A percentile compares a stretch with the other conserved stretches of the same genome.
phyloP scores from a whole-genome alignment of 92 coral and sea anemone species.

The Zoanthus sansibaricus region DNA sequence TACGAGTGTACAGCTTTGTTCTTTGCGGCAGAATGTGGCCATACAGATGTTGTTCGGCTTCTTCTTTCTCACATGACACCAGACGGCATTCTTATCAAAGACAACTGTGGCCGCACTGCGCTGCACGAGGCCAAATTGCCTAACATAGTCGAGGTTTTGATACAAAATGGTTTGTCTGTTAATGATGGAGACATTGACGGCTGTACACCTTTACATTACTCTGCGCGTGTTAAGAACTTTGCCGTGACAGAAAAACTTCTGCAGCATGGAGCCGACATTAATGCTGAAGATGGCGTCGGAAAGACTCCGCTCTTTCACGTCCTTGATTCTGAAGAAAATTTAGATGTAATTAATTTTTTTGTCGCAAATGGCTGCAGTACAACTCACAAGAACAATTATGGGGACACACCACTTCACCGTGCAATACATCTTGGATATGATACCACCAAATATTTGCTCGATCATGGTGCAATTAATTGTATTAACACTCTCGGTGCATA shows the following conservation, averaged over 20 bases:
- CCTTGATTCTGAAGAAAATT: slow-evolving; percentile 37
- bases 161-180: slow-evolving; percentile 28
- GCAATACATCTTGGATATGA: slow-evolving; percentile 33
- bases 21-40: slow-evolving; percentile 46
- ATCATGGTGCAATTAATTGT: slow-evolving; percentile 19
- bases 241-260: slow-evolving; percentile 25
- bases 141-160: slow-evolving; percentile 29
- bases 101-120: slow-evolving; percentile 18
- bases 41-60: slow-evolving; percentile 25
- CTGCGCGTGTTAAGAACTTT: slow-evolving; percentile 35
- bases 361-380: slow-evolving; percentile 21
- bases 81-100: slow-evolving; percentile 6
- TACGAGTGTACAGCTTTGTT: slow-evolving; percentile 38
- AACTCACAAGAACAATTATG: slow-evolving; percentile 24
- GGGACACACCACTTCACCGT: slow-evolving; percentile 41
- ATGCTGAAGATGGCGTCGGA: slow-evolving; percentile 43
- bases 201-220: slow-evolving; percentile 34
- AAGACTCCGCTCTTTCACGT: slow-evolving; percentile 43
- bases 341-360: slow-evolving; percentile 33
- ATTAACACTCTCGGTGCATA: slow-evolving; percentile 25
- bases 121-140: slow-evolving; percentile 39
- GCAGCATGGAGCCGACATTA: slow-evolving; percentile 24
- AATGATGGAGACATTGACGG: slow-evolving; percentile 36
- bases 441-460: slow-evolving; percentile 25
- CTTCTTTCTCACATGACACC: slow-evolving; percentile 24